phyloP scores from a whole-genome alignment of 64 coral and sea anemone genomes.

The Acropora tenuis region DNA sequence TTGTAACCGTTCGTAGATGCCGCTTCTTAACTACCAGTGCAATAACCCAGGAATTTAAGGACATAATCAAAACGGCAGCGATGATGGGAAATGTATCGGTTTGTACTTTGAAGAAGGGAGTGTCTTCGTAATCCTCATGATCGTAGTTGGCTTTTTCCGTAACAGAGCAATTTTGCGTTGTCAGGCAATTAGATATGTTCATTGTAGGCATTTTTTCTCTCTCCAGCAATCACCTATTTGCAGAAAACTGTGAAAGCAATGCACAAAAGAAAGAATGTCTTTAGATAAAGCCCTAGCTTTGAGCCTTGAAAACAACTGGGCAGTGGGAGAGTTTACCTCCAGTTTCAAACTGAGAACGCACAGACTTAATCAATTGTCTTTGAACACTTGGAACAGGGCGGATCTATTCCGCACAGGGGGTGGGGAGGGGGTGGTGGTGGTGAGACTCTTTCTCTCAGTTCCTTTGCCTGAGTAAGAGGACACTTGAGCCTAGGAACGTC shows the following conservation, averaged over 20 bases:
- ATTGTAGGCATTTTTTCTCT: neutral
- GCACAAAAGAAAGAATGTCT: neutral
- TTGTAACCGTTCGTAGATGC: constrained; percentile 69
- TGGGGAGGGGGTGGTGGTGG: too few species aligned
- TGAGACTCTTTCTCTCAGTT: too few species aligned
- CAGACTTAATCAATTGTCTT: too few species aligned
- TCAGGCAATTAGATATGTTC: neutral
- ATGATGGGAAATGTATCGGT: constrained; percentile 36
- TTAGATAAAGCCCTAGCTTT: neutral
- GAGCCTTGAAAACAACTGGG: neutral
- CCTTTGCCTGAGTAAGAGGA: too few species aligned
- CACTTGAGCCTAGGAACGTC: too few species aligned
- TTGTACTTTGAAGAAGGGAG: constrained; percentile 4
- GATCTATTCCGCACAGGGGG: too few species aligned
- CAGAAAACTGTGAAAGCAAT: neutral
- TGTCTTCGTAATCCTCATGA: neutral
- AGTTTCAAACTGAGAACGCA: too few species aligned
- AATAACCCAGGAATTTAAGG: constrained; percentile 65
- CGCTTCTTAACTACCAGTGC: constrained; percentile 25
- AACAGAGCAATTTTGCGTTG: constrained; percentile 8
- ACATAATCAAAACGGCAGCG: constrained; percentile 52
- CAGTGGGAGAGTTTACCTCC: too few species aligned
- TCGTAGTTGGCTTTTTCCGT: neutral
- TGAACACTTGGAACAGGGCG: neutral
- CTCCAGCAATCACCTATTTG: neutral